Base-by-base conservation (phyloP, 64 coral and sea anemone species). In the Porites lutea region DNA sequence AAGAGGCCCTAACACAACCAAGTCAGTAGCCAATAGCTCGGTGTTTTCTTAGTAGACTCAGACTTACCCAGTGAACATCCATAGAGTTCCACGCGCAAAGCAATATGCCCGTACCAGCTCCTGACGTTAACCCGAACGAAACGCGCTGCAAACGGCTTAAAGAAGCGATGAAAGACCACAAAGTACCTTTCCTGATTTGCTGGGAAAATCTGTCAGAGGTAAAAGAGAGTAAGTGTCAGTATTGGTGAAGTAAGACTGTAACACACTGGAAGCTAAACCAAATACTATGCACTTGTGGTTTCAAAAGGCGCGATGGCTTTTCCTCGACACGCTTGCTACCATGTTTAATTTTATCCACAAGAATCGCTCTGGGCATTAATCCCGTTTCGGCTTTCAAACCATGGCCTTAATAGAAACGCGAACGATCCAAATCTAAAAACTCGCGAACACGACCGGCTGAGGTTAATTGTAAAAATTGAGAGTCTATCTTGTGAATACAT, bases 61-160 rank as follows among this genome's bases (percentile, higher is more conserved):
- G 15, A 79, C 89, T 89, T 74, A 98, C 96, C 86, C 27, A 82
- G 79, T 21, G 19, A 61, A 65, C 90, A 95, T 14, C 96, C 96
- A 46, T 95, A 94, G 6, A 98, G 84, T 65, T 98, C 96, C 5
- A 95, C 15, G 65, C 93, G 87, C 89, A 95, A 79, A 2, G 96
- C 86, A 9, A 95, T 92, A 52, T 79, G 84, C 73, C 92, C 82
- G 72, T 98, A 83, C 96, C 96, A 98, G 51, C 70, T 81, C 49
- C 63, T 85, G 13, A 93, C 92, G 48, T 98, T 93, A 8, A 98
- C 65, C 13, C 89, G 93, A 49, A 98, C 89, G 70, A 77, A 89
- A 15, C 86, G 89, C 44, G 96, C 96, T 53, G 76, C 37, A 19
- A 95, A 92, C 15, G 88, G 82, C 22, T 77, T 93, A 58, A 89